Evolutionary conservation across 2,888 invertebrate species (phyloP).

Genomic region (Salticus scenicus): DNA sequence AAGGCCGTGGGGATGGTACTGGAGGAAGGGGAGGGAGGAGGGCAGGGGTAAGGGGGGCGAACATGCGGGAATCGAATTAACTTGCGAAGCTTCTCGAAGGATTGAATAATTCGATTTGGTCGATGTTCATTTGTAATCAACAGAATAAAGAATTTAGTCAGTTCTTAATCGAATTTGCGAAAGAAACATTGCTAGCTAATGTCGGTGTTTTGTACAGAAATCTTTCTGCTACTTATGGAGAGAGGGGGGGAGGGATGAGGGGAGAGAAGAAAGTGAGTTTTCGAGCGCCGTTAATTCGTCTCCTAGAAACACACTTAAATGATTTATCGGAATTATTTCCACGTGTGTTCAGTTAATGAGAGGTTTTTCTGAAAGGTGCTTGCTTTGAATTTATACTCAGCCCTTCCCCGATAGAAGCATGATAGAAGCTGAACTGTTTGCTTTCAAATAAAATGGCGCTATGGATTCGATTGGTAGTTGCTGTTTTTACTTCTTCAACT

Average conservation of each 20-base stretch:
- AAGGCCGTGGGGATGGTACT: neutral
- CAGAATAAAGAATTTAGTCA: slow-evolving; percentile 65
- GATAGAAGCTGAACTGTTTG: no score
- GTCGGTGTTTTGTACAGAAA: slow-evolving; percentile 28
- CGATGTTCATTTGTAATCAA: slow-evolving; percentile 66
- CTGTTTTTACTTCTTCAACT: no score
- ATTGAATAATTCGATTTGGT: slow-evolving; percentile 64
- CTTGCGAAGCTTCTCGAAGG: slow-evolving; percentile 27
- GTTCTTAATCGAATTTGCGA: slow-evolving; percentile 61
- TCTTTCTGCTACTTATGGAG: slow-evolving; percentile 20
- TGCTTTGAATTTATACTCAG: no score
- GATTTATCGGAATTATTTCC: slow-evolving; percentile 15
- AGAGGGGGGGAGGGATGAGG: no score
- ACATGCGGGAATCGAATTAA: slow-evolving; percentile 4
- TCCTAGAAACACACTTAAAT: slow-evolving; percentile 2
- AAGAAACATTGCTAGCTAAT: slow-evolving; percentile 50
- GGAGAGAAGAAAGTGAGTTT: neutral
- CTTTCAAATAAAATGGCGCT: no score
- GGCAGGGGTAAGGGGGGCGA: neutral
- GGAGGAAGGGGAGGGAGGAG: no score
- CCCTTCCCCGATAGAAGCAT: no score
- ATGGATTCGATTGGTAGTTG: no score
- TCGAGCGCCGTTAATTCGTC: slow-evolving; percentile 12
- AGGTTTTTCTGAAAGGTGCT: slow-evolving; percentile 2
- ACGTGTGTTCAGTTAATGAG: slow-evolving; percentile 1